Evolutionary conservation across 2,113 vertebrate genomes (phyloP).

Genomic region (Oreotragus oreotragus): DNA sequence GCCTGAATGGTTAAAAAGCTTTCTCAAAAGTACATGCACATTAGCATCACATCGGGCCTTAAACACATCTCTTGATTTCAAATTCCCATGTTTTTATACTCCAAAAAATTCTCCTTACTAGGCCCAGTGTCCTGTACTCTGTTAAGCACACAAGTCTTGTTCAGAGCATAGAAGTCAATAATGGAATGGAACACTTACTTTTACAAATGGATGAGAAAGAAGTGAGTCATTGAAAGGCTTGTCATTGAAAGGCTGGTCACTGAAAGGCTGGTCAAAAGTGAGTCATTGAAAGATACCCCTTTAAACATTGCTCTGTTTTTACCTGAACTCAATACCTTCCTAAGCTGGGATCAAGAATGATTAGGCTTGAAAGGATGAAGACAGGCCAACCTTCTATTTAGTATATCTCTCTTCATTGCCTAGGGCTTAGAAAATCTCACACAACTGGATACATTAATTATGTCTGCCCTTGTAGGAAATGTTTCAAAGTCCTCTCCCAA

Average conservation of each 20-base stretch:
- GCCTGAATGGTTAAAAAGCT: neutral
- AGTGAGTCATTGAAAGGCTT: neutral
- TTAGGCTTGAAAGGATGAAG: neutral
- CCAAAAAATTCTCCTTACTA: neutral
- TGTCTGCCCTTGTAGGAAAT: constrained; percentile 51
- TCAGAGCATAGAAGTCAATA: neutral
- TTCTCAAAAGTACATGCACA: neutral
- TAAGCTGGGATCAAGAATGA: constrained; percentile 13
- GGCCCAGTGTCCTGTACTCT: neutral
- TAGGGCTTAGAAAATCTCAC: constrained; percentile 46
- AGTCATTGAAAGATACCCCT: neutral
- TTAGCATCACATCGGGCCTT: neutral
- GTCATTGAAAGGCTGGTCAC: neutral
- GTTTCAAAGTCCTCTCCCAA: constrained; percentile 25
- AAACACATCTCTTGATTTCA: neutral
- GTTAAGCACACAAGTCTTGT: neutral
- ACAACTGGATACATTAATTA: constrained; percentile 64
- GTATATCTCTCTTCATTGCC: neutral
- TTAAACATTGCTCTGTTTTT: neutral
- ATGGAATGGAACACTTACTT: neutral
- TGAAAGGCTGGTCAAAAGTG: neutral
- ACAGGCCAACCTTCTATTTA: constrained; percentile 11
- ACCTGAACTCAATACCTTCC: neutral
- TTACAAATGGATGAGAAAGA: neutral
- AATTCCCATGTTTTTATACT: neutral